phyloP scores from a whole-genome alignment of 2,888 invertebrate species.

The Melanargia galathea region DNA sequence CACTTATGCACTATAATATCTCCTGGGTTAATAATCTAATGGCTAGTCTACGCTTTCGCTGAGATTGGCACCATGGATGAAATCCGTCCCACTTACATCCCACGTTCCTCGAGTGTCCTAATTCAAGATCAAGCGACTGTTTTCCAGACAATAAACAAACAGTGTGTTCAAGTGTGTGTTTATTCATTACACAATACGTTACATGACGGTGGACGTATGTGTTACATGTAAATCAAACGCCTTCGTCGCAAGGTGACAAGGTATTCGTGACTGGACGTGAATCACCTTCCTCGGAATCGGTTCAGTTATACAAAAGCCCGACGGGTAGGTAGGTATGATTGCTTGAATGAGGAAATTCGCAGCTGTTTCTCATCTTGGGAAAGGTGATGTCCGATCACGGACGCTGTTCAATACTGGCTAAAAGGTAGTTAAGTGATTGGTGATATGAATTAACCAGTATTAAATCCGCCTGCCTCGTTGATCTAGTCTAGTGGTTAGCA shows the following conservation, averaged over 20 bases:
- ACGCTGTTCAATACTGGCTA: slow-evolving; percentile 6
- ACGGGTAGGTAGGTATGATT: no score
- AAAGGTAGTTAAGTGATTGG: not conserved
- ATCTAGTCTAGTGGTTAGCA: no score
- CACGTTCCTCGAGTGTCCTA: not conserved
- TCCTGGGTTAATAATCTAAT: no score
- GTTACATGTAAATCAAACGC: slow-evolving; percentile 37
- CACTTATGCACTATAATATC: no score
- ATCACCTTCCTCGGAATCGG: slow-evolving; percentile 38
- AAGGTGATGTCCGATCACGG: slow-evolving; percentile 25
- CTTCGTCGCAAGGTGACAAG: slow-evolving; percentile 38
- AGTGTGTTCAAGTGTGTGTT: not conserved
- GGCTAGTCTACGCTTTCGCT: no score
- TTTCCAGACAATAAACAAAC: not conserved
- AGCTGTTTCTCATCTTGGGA: slow-evolving; percentile 26
- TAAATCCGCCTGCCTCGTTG: no score
- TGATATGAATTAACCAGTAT: no score
- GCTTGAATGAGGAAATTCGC: slow-evolving; percentile 34
- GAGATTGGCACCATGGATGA: no score
- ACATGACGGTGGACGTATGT: not conserved
- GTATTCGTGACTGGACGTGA: slow-evolving; percentile 37
- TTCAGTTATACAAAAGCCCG: slow-evolving; percentile 13
- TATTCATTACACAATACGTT: slow-evolving; percentile 15
- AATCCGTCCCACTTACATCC: no score
- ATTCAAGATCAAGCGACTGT: not conserved